Percentiles rank a stretch among this genome's conserved stretches.
Evolutionary conservation across 2,113 vertebrate genomes (phyloP).

Genomic region (Nasalis larvatus): DNA sequence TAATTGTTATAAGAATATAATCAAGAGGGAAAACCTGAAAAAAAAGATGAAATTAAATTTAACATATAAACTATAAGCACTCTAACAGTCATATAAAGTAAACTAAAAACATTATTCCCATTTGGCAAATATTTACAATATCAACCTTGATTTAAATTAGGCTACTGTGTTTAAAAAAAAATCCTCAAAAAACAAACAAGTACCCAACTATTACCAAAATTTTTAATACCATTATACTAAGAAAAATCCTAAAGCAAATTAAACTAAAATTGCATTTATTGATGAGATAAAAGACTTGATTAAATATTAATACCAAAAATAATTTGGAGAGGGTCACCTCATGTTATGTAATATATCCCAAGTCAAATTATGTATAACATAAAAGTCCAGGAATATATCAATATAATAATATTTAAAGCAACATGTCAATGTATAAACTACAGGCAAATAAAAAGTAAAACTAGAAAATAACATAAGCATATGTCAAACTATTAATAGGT

Average conservation of each 20-base stretch:
- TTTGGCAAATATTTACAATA: constrained; percentile 37
- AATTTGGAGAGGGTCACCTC: neutral
- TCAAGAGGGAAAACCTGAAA: constrained; percentile 96
- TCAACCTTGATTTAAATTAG: neutral
- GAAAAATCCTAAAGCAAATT: constrained; percentile 8
- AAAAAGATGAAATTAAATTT: constrained; percentile 57
- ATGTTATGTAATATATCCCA: neutral
- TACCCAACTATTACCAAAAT: neutral
- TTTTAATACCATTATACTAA: neutral
- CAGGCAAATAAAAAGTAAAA: neutral
- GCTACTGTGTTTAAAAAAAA: neutral
- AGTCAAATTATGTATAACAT: neutral
- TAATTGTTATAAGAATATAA: constrained; percentile 96
- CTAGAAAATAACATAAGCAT: neutral
- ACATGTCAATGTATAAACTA: neutral
- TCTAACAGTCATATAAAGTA: constrained; percentile 34
- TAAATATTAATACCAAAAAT: constrained; percentile 7
- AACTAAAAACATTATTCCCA: constrained; percentile 20
- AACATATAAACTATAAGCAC: neutral
- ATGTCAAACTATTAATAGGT: neutral
- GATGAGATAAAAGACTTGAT: constrained; percentile 1
- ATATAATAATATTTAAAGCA: constrained; percentile 6
- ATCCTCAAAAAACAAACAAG: neutral
- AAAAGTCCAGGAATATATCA: neutral
- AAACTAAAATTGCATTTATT: constrained; percentile 38